Conservation (phyloP, 1,140 invertebrate species). For the Homalodisca vitripennis region DNA sequence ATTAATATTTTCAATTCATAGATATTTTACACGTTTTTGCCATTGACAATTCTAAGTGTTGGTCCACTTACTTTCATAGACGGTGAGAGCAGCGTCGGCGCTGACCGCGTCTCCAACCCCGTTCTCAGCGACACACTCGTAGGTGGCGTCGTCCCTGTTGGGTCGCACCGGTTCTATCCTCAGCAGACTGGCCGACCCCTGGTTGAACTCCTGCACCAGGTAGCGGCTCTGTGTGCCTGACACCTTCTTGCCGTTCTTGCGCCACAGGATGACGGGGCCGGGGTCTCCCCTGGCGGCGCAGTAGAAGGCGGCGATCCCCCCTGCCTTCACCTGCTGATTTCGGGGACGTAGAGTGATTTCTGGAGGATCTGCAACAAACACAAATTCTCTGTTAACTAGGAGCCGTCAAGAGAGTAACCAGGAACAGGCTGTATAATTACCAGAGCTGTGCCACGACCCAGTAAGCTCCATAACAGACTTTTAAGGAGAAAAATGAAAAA, state of each 20-base stretch:
- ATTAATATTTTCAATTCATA: no score
- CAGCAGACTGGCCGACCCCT: constrained; percentile 74
- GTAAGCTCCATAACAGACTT: no score
- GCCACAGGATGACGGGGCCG: constrained; percentile 82
- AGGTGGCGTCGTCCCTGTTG: constrained; percentile 81
- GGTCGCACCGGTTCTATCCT: constrained; percentile 88
- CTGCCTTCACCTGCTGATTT: constrained; percentile 84
- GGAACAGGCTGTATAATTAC: no score
- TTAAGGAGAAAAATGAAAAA: no score
- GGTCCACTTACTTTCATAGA: constrained; percentile 88
- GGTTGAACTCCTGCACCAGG: constrained; percentile 60
- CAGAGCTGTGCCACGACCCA: no score
- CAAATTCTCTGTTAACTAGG: background rate
- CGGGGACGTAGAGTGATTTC: constrained; percentile 83
- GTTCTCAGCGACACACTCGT: constrained; percentile 97
- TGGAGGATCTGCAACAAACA: constrained; percentile 76
- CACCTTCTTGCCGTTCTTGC: constrained; percentile 84
- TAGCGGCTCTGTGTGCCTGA: constrained; percentile 73
- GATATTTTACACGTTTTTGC: no score
- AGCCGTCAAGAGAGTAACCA: no score
- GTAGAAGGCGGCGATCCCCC: constrained; percentile 92
- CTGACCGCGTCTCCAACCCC: constrained; percentile 91
- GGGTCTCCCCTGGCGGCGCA: constrained; percentile 92
- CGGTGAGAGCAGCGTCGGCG: constrained; percentile 80
- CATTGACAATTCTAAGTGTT: no score